Evolutionary conservation across 1,140 invertebrate species (phyloP), one percentile per base, ranked within the genome.

Genomic region (Lepidurus couesii): DNA sequence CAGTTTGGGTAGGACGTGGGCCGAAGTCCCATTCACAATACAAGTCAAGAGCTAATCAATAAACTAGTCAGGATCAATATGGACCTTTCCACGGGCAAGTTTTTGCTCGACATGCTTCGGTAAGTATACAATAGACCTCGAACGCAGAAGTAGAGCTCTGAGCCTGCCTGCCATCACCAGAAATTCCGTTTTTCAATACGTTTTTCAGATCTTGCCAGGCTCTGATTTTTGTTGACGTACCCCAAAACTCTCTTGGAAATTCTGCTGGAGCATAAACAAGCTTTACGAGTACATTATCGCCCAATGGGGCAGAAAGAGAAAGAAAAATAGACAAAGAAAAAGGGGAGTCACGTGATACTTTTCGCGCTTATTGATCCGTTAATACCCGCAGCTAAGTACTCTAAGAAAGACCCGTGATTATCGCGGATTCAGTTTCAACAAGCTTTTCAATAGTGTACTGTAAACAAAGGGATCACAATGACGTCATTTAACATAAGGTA

Each of bases 231-330:
- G 53, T 21, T 65, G 16, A 65, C 53, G 53, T 34, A 65, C 13
- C 6, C 21, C 6, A 76, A 76, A 75, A 8, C 24, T n/a, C 34
- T 21, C 9, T 7, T 42, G 10, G 43, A 76, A 44, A 44, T 76
- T 44, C 43, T 16, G 26, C 11, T 76, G 43, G 21, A 21, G 9
- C n/a, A 44, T 9, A 42, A 76, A 76, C 26, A 76, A 44, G 21
- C 75, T 76, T 76, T 76, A 24, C n/a, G 75, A 44, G 45, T 42
- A 44, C 43, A 44, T 76, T 76, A 44, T 76, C 21, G 75, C 45
- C 42, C 53, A 13, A 7, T 16, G 53, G 53, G 53, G 6, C 9
- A 65, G 16, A 65, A 1, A 65, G 8, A 65, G 21, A 65, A 65
- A 21, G n/a, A 21, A 65, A 65, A n/a, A 13, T 5, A 13, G 53